Conservation (phyloP, 2,797 vertebrate genomes). For the Anas bernieri region DNA sequence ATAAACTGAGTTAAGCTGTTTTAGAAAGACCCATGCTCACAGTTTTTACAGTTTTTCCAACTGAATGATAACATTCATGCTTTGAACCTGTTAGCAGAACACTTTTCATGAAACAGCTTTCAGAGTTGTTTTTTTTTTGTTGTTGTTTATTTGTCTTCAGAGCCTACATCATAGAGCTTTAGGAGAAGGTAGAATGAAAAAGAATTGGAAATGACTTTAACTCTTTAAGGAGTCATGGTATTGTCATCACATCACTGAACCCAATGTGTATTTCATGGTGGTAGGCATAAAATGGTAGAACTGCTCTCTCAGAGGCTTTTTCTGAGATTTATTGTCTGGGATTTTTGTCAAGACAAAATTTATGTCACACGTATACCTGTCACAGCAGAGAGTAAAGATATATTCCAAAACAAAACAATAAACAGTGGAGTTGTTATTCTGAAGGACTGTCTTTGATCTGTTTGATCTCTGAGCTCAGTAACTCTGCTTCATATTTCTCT, state of each 20-base stretch:
- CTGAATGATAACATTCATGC: background rate
- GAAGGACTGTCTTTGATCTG: background rate
- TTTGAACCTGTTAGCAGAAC: background rate
- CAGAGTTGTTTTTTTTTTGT: background rate
- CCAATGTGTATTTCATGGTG: background rate
- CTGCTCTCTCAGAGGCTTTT: background rate
- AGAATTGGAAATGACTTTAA: background rate
- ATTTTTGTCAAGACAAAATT: background rate
- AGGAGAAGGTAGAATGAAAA: background rate
- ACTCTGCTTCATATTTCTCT: background rate
- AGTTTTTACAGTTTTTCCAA: background rate
- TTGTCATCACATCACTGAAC: background rate
- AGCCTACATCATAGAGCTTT: background rate
- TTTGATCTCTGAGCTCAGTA: conserved; percentile 6
- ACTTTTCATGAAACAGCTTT: background rate
- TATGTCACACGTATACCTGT: background rate
- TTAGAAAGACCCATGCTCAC: background rate
- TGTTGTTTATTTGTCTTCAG: background rate
- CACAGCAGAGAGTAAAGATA: background rate
- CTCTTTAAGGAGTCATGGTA: background rate
- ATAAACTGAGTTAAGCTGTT: background rate
- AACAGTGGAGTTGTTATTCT: background rate
- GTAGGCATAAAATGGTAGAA: background rate
- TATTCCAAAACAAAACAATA: background rate
- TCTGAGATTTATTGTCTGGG: background rate